Conservation (phyloP, 2,797 vertebrate species). For the Coregonus ussuriensis region DNA sequence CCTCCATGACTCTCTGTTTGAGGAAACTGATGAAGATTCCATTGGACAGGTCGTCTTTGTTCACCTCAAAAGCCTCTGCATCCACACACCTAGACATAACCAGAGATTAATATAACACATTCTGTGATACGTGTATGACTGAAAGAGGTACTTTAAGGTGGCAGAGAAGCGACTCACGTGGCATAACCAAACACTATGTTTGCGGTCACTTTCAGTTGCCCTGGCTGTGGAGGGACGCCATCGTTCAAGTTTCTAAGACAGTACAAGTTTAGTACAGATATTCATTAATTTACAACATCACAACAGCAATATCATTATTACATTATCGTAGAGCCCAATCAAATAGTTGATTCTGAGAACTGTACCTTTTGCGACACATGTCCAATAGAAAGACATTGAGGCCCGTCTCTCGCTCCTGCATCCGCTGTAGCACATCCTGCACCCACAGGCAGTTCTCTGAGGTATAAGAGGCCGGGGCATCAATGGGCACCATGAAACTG, state of each 20-base stretch:
- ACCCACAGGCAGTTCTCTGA: slow-evolving; percentile 85
- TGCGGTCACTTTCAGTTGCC: slow-evolving; percentile 81
- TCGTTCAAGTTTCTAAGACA: slow-evolving; percentile 81
- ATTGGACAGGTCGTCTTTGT: slow-evolving; percentile 77
- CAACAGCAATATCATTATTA: neutral
- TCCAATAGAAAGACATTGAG: slow-evolving; percentile 88
- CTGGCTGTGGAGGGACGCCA: slow-evolving; percentile 78
- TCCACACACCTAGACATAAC: slow-evolving; percentile 76
- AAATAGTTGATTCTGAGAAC: neutral
- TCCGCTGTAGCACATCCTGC: slow-evolving; percentile 80
- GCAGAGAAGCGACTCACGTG: slow-evolving; percentile 76
- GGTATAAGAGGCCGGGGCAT: slow-evolving; percentile 80
- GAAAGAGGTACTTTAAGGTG: neutral
- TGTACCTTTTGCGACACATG: slow-evolving; percentile 88
- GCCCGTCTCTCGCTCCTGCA: slow-evolving; percentile 83
- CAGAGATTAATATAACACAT: neutral
- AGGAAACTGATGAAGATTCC: slow-evolving; percentile 86
- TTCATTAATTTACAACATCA: neutral
- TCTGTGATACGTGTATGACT: neutral
- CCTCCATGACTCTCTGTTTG: slow-evolving; percentile 79
- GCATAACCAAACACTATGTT: slow-evolving; percentile 89
- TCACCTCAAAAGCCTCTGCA: slow-evolving; percentile 85
- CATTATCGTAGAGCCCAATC: neutral
- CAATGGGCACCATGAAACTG: slow-evolving; percentile 90
- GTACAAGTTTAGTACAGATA: neutral